Conservation (phyloP, 2,888 invertebrate species). For the Caenorhabditis zanzibari region DNA sequence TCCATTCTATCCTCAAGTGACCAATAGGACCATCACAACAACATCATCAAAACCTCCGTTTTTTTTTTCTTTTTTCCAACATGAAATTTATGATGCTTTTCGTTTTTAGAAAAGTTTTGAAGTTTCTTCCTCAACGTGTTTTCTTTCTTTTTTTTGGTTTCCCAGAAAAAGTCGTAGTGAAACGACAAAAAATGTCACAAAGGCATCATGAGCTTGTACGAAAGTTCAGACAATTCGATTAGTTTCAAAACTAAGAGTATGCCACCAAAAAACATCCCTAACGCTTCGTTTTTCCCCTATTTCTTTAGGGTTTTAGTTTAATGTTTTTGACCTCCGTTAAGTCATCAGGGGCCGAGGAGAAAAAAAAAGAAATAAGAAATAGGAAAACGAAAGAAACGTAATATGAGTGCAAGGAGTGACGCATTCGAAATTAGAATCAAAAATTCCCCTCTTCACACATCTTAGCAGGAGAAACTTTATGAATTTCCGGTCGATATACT, state of each 20-base stretch:
- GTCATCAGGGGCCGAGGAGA: background rate
- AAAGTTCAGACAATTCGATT: conserved; percentile 44
- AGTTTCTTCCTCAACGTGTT: background rate
- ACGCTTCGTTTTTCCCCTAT: background rate
- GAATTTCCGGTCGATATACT: conserved; percentile 19
- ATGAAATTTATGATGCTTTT: conserved; percentile 24
- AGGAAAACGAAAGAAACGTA: conserved; percentile 20
- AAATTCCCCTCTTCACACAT: conserved; percentile 8
- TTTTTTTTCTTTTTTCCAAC: conserved; percentile 8
- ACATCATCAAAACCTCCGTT: conserved; percentile 1
- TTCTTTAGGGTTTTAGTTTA: background rate
- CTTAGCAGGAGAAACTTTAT: conserved; percentile 16
- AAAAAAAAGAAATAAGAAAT: background rate
- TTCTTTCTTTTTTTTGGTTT: background rate
- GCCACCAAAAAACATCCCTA: conserved; percentile 11
- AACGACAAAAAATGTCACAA: conserved; percentile 17
- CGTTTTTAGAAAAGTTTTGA: conserved; percentile 6
- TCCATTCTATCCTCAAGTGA: conserved; percentile 20
- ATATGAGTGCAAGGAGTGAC: conserved; percentile 34
- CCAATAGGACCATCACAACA: conserved; percentile 28
- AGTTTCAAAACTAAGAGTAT: conserved; percentile 45
- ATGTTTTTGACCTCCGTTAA: conserved; percentile 1
- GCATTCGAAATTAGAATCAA: conserved; percentile 43
- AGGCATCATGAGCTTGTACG: conserved; percentile 26
- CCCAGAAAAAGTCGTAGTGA: conserved; percentile 9